Conservation (phyloP, 2,113 vertebrate genomes). For the Pachypanchax playfairii region DNA sequence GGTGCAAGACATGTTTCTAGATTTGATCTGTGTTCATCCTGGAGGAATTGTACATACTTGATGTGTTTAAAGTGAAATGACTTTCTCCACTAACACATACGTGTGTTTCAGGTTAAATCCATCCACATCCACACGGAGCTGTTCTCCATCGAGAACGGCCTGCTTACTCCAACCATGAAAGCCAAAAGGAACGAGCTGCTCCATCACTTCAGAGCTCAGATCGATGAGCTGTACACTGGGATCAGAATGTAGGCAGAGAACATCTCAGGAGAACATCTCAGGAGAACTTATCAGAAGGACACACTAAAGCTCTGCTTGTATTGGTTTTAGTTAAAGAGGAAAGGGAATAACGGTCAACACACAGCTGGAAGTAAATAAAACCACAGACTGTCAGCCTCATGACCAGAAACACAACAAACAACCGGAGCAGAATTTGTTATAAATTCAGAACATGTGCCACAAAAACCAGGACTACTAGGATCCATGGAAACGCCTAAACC, state of each 20-base stretch:
- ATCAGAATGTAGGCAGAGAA: conserved; percentile 78
- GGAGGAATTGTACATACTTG: not conserved
- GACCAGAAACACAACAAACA: too few relatives aligned
- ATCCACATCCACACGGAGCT: conserved; percentile 84
- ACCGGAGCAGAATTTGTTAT: too few relatives aligned
- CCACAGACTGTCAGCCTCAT: too few relatives aligned
- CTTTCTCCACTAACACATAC: not conserved
- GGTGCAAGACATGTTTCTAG: conserved; percentile 69
- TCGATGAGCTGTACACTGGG: conserved; percentile 88
- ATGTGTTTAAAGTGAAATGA: not conserved
- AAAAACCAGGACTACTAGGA: too few relatives aligned
- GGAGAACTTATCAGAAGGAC: too few relatives aligned
- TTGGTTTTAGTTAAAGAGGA: too few relatives aligned
- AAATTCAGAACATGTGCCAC: too few relatives aligned
- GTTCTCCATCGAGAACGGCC: conserved; percentile 89
- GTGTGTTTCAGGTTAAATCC: conserved; percentile 84
- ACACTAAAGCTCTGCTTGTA: too few relatives aligned
- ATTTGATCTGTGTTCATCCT: not conserved
- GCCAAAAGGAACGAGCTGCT: conserved; percentile 88
- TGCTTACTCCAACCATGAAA: conserved; percentile 95
- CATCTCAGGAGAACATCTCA: not conserved
- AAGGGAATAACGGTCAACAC: too few relatives aligned
- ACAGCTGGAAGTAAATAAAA: too few relatives aligned
- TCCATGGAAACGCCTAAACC: too few relatives aligned
- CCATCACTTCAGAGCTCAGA: conserved; percentile 85